Evolutionary conservation across 2,888 invertebrate species (phyloP), one percentile per base, ranked within the genome.

Genomic region (Scelioninae gen. 2): DNA sequence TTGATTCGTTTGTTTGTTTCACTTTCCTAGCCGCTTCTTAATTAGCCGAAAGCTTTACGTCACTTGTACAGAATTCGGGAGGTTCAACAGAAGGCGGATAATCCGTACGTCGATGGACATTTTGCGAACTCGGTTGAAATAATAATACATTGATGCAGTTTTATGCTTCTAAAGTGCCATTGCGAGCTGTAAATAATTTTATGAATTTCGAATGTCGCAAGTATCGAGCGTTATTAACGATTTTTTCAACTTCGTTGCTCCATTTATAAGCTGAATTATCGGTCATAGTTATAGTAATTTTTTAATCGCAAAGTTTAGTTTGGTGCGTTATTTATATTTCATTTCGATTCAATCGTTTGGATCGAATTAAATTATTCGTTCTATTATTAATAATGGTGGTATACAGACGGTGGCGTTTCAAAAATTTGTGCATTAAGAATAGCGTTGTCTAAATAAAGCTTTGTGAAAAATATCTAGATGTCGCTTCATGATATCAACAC

Each of bases 151-250:
- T 70, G 70, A 70, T 70, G 70, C 70, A 70, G 70, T 70, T 70
- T 70, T 70, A 70, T 70, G 70, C 70, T 70, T 70, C 70, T 70
- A 70, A 70, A 70, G 70, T 70, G 70, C 71, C 71, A 71, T 65
- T 65, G 71, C 45, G 65, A 72, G 72, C 65, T 72, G 72, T 72
- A 72, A 52, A 72, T 72, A 72, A 72, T 72, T 72, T 72, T 72
- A 72, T 35, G 65, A 65, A 53, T 65, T 72, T 67, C 60, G 48
- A 60, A 72, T 41, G 48, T 72, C 61, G 70, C 61, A 71, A 65
- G 33, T 60, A 61, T 72, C 53, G 46, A 67, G 48, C 48, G 61
- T 64, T 65, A 52, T 55, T 71, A 58, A 71, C 45, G 55, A 65
- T 16, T 48, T 55, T 37, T 46, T 60, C 16, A 53, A 53, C 39